A percentile compares a stretch with the other conserved stretches of the same genome.
phyloP scores from a whole-genome alignment of 2,797 vertebrate species.

The Adelosebastes latens region DNA sequence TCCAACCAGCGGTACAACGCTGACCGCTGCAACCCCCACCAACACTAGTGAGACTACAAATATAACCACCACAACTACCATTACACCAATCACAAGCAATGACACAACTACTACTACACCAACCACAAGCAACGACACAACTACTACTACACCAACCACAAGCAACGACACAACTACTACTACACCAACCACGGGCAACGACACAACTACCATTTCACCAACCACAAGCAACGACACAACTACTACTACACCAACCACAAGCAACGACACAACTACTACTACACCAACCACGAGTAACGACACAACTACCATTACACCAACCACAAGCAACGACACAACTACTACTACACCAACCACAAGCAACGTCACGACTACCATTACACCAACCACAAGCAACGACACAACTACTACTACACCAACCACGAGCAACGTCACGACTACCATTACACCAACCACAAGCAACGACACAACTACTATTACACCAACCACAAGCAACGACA shows the following conservation, averaged over 20 bases:
- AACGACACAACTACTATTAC: fast-evolving
- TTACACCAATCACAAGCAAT: background rate
- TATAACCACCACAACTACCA: background rate
- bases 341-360: background rate
- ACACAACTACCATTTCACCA: background rate
- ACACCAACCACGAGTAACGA: background rate
- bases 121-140: background rate
- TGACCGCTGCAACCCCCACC: background rate
- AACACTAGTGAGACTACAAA: constrained; percentile 1
- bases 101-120: background rate
- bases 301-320: fast-evolving
- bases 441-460: fast-evolving
- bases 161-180: fast-evolving
- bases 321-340: background rate
- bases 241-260: background rate
- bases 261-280: background rate
- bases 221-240: background rate
- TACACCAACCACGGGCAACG: background rate
- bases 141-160: fast-evolving
- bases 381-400: fast-evolving
- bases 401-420: fast-evolving
- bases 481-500: fast-evolving
- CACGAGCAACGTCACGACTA: background rate
- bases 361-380: fast-evolving
- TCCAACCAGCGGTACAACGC: background rate